These are phyloP conservation scores for Eurypyga helias DNA, from an alignment of 2,113 vertebrate species.

Conservation along the genomic window DNA sequence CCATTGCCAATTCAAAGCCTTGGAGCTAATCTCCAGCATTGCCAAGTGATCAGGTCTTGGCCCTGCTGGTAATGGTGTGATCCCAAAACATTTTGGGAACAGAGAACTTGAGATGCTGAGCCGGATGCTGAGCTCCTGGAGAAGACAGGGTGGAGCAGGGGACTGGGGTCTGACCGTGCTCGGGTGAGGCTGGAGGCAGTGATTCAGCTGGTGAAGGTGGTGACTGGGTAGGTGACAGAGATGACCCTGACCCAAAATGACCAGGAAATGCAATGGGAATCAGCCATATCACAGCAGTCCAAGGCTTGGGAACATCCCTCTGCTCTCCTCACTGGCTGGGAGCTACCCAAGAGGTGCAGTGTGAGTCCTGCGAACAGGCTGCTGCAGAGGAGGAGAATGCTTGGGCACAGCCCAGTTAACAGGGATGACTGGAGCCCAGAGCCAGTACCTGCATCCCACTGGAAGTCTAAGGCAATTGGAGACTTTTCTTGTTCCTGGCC, in stretches of 20 bases:
- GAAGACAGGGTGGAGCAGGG: not conserved
- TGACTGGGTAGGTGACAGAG: not conserved
- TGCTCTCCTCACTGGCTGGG: not conserved
- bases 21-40: not conserved
- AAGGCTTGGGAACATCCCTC: not conserved
- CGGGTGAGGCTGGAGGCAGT: not conserved
- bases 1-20: constrained; percentile 2
- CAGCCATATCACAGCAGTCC: not conserved
- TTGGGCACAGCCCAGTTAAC: not conserved
- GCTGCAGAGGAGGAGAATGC: not conserved
- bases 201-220: not conserved
- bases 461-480: not conserved
- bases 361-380: fast-evolving
- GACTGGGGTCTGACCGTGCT: not conserved
- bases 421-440: not conserved
- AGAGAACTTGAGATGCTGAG: not conserved
- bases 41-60: constrained; percentile 14
- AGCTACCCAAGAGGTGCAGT: fast-evolving
- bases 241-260: not conserved
- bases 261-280: not conserved
- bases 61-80: not conserved
- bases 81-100: not conserved
- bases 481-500: not conserved
- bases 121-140: not conserved
- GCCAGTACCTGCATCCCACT: not conserved